A percentile compares a stretch with the other conserved stretches of the same genome.
Conservation (phyloP, 2,888 invertebrate genomes). For the Lacanobia wlatinum region DNA sequence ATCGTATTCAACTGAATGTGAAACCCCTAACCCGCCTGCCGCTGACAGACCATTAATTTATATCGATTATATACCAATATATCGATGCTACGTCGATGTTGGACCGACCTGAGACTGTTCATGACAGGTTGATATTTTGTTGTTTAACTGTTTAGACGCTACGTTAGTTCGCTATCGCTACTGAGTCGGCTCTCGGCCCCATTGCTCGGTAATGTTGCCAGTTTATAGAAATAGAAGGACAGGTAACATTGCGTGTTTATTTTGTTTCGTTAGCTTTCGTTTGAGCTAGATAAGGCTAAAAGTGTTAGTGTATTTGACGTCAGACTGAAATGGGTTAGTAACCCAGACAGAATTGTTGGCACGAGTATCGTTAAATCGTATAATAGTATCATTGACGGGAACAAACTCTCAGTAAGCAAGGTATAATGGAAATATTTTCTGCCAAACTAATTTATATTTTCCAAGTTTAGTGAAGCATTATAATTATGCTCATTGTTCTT, state of each 20-base stretch:
- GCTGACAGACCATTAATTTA: slow-evolving; percentile 73
- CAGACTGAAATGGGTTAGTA: slow-evolving; percentile 27
- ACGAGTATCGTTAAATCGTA: background rate
- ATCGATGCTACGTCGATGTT: slow-evolving; percentile 61
- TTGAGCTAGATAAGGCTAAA: slow-evolving; percentile 15
- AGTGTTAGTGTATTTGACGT: slow-evolving; percentile 25
- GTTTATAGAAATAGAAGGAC: slow-evolving; percentile 20
- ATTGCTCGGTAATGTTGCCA: slow-evolving; percentile 37
- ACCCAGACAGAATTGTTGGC: background rate
- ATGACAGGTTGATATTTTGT: slow-evolving; percentile 71
- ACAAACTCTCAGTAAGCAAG: background rate
- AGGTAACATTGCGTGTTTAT: slow-evolving; percentile 36
- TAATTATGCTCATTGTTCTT: background rate
- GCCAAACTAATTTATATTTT: background rate
- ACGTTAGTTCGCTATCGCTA: slow-evolving; percentile 41
- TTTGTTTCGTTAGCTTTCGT: slow-evolving; percentile 24
- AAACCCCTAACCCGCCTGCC: slow-evolving; percentile 65
- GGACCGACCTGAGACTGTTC: slow-evolving; percentile 55
- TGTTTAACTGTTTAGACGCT: slow-evolving; percentile 48
- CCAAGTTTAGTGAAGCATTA: background rate
- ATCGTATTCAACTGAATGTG: slow-evolving; percentile 63
- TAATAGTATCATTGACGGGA: background rate
- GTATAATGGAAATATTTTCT: background rate
- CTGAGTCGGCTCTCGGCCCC: slow-evolving; percentile 40
- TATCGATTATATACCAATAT: slow-evolving; percentile 68